Evolutionary conservation across 2,113 vertebrate species (phyloP), one percentile per base, ranked within the genome.

Genomic region (Apaloderma vittatum): DNA sequence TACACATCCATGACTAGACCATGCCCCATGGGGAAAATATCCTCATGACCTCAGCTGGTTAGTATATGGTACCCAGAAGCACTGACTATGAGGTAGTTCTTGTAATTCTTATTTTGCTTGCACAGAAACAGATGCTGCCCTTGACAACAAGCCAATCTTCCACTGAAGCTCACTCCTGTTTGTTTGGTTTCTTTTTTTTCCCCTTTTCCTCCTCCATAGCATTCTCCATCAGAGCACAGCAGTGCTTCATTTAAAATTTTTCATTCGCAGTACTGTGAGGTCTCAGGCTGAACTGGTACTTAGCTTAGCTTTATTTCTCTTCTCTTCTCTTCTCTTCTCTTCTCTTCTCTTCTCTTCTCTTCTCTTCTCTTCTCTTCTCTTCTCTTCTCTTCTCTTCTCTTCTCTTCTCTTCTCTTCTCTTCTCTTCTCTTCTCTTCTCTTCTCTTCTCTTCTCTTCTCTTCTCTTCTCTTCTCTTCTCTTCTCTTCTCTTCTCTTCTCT

Each of bases 51-150:
- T 83, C 88, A 92, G 77, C 82, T 92, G 87, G n/a, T 96, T 81
- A 93, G 26, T 46, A 63, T 26, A 49, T 0, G 0, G 51, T 74
- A 82, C 67, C 81, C 79, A 90, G 71, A 43, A 96, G 59, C 43
- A 22, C 45, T 11, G 55, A 55, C 30, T 65, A 20, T 40, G 83
- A 77, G 7, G 55, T 7, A 62, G 54, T 36, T 40, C 51, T 77
- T 93, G 55, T 49, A 49, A 75, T 90, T 91, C 59, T 76, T 72
- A 11, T 75, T 83, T 68, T 81, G 61, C 54, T 75, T 76, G 27
- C 68, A 71, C 22, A 66, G 43, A 61, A 78, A 36, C 90, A 95
- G 92, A 94, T 95, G 92, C 85, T 95, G 71, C 90, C 78, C 43
- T 86, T 80, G 75, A 76, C 67, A 70, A 29, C 49, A 55, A 73